These are phyloP conservation scores for Nothocercus julius DNA, from an alignment of 2,113 vertebrate genomes.

Conservation along the genomic window DNA sequence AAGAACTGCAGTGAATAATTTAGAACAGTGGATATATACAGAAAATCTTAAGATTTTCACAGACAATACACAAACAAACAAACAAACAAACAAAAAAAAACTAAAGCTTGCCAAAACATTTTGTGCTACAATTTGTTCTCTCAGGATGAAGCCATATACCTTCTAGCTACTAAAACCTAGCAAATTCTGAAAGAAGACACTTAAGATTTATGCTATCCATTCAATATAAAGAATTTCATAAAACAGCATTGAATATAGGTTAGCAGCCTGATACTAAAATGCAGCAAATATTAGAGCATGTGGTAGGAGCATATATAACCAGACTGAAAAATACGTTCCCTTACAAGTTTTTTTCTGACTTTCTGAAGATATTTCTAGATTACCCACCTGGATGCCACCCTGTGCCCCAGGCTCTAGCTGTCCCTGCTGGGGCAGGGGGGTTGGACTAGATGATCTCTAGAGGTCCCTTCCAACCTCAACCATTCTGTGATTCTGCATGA, in stretches of 20 bases:
- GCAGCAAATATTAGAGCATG: not conserved
- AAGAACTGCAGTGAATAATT: not conserved
- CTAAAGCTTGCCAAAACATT: not conserved
- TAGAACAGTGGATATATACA: not conserved
- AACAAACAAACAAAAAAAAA: not conserved
- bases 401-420: too few relatives aligned
- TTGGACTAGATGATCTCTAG: too few relatives aligned
- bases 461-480: too few relatives aligned
- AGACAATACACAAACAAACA: not conserved
- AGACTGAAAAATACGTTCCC: not conserved
- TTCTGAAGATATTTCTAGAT: not conserved
- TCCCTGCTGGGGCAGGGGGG: too few relatives aligned
- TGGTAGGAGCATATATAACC: not conserved
- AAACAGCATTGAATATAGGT: not conserved
- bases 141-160: not conserved
- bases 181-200: not conserved
- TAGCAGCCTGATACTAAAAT: conserved; percentile 31
- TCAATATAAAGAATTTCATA: not conserved
- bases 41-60: not conserved
- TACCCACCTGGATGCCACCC: not conserved
- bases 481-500: not conserved
- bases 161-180: not conserved
- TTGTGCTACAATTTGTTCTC: not conserved
- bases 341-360: conserved; percentile 17
- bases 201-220: not conserved